Evolutionary conservation across 2,888 invertebrate genomes (phyloP), one percentile per base, ranked within the genome.

Genomic region (Odontocerum albicorne): DNA sequence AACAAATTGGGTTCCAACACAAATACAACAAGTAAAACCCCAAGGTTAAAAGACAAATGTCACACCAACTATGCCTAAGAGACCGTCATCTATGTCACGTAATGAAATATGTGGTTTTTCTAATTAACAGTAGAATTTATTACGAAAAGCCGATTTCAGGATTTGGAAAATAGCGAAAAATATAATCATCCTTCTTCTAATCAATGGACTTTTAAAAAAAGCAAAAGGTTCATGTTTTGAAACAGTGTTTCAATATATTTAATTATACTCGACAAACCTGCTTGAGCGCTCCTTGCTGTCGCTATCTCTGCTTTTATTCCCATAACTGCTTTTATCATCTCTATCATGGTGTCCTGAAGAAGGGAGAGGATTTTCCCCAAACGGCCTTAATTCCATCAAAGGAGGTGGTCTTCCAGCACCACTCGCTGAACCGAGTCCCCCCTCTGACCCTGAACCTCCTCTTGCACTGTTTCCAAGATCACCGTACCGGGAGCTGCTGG

Each of bases 351-450:
- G 7, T 43, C 60, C 50, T 0, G 60, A 57, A 1, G 31, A 16
- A 3, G 70, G 67, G 2, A 70, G 69, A 0, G 63, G 58, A 10
- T 70, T 72, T 0, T 68, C 71, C 1, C 70, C 70, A 59, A 72
- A 73, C 0, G 74, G 72, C 60, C 72, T 73, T 54, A 75, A 61
- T 42, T 76, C 76, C 76, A 75, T 74, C 49, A 75, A 65, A 0
- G 76, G 70, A 0, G 74, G 75, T 42, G 70, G 50, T 10, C 22
- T 39, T 7, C 19, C 35, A 6, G 16, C 10, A 2, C 35, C 50
- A 17, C 20, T 19, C 19, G 10, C 20, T 3, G 35, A 10, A 4
- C 35, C 21, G 12, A 17, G 32, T 8, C 44, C 44, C 17, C 4
- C 7, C 4, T 35, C n/a, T 6, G 35, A 35, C 4, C 35, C 35